These are phyloP conservation scores for Petrocephalus microphthalmus DNA, from an alignment of 2,113 vertebrate genomes.

Conservation along the genomic window DNA sequence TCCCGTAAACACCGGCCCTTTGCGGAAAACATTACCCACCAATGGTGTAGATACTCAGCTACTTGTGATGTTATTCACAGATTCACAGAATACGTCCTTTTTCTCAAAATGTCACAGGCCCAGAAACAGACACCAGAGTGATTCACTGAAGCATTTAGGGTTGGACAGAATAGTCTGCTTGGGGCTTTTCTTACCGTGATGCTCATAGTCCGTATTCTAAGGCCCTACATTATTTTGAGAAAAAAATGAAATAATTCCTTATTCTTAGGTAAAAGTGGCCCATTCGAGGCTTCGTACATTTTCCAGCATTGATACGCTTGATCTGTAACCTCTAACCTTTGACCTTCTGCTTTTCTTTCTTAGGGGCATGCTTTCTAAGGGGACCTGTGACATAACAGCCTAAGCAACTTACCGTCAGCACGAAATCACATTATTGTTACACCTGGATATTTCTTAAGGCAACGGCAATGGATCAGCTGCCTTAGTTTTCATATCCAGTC, in stretches of 20 bases:
- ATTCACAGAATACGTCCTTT: neutral
- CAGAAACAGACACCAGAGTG: neutral
- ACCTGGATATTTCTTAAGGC: neutral
- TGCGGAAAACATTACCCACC: too few species aligned
- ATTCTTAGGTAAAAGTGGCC: neutral
- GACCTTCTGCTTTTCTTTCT: neutral
- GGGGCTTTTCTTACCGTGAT: neutral
- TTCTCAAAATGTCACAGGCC: neutral
- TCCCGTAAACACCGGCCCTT: too few species aligned
- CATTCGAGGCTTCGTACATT: neutral
- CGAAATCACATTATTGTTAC: neutral
- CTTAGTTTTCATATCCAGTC: neutral
- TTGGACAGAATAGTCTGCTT: neutral
- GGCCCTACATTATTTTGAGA: neutral
- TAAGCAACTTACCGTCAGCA: neutral
- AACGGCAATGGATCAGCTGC: neutral
- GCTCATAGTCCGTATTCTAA: neutral
- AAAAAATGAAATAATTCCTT: neutral
- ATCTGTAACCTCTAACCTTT: neutral
- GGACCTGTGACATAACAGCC: neutral
- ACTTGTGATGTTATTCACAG: neutral
- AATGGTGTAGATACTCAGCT: neutral
- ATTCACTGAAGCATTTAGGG: neutral
- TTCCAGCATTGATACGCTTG: neutral
- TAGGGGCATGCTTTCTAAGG: neutral